phyloP scores from a whole-genome alignment of 2,888 invertebrate genomes.

The Eumerus sabulonum region DNA sequence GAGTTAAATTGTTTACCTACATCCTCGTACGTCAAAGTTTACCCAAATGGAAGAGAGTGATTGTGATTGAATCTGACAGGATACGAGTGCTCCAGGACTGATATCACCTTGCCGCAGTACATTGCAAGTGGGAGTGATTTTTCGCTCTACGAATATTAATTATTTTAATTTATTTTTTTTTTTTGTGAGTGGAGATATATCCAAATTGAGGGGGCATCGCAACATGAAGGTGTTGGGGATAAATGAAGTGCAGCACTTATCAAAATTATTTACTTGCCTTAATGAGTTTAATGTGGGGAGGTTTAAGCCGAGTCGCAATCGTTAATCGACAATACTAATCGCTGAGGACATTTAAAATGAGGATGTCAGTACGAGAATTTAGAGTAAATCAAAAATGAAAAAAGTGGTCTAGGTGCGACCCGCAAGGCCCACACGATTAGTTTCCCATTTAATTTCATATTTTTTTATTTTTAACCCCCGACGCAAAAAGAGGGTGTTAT shows the following conservation, averaged over 20 bases:
- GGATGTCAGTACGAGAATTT: too few relatives aligned
- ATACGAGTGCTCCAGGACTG: constrained; percentile 51
- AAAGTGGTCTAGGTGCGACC: too few relatives aligned
- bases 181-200: constrained; percentile 33
- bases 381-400: too few relatives aligned
- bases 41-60: constrained; percentile 65
- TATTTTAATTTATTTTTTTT: constrained; percentile 61
- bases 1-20: constrained; percentile 61
- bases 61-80: constrained; percentile 64
- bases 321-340: too few relatives aligned
- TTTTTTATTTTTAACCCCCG: too few relatives aligned
- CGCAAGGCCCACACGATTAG: too few relatives aligned
- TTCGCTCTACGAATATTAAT: constrained; percentile 49
- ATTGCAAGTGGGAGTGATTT: constrained; percentile 40
- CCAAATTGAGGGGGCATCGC: not conserved
- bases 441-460: too few relatives aligned
- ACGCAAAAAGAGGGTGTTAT: too few relatives aligned
- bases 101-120: constrained; percentile 47
- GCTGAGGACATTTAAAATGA: too few relatives aligned
- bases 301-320: too few relatives aligned
- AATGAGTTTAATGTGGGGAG: not conserved
- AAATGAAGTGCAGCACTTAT: constrained; percentile 24
- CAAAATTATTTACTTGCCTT: constrained; percentile 21
- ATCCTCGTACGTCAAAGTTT: constrained; percentile 44
- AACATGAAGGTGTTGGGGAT: constrained; percentile 22